Conservation (phyloP, 2,113 vertebrate genomes). For the Circaetus cinerascens region DNA sequence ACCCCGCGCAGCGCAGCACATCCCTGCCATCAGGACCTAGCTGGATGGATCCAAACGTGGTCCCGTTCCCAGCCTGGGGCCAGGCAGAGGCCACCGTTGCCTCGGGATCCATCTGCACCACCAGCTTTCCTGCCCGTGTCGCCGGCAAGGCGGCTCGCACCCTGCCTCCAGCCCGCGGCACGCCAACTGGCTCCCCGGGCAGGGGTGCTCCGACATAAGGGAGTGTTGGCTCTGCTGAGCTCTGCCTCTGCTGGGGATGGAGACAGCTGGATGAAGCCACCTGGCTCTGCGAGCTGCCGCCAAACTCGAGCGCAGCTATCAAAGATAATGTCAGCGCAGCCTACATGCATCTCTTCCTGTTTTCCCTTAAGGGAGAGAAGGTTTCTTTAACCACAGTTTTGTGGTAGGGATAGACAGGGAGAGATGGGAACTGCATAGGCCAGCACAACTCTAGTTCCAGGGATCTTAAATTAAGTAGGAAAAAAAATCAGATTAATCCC, state of each 20-base stretch:
- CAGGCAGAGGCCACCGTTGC: background rate
- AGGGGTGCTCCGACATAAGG: background rate
- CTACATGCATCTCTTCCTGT: background rate
- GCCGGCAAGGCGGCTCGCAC: background rate
- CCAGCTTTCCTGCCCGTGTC: fast-evolving
- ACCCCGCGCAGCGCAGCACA: fast-evolving
- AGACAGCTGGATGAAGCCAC: constrained; percentile 13
- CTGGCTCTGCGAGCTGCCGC: background rate
- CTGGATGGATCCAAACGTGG: fast-evolving
- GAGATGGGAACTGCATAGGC: background rate
- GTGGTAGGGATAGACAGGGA: background rate
- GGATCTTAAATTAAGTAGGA: background rate
- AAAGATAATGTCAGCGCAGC: background rate
- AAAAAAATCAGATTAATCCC: background rate
- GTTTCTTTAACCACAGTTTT: background rate
- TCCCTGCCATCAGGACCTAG: fast-evolving
- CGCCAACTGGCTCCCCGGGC: fast-evolving
- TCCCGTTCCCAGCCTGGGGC: background rate
- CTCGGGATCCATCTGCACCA: background rate
- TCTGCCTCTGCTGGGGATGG: background rate
- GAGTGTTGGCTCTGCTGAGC: background rate
- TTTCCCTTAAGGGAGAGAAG: background rate
- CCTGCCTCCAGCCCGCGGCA: background rate
- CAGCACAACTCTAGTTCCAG: background rate
- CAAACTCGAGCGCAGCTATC: background rate